phyloP scores from a whole-genome alignment of 2,797 vertebrate genomes.

The Pseudochirops cupreus region DNA sequence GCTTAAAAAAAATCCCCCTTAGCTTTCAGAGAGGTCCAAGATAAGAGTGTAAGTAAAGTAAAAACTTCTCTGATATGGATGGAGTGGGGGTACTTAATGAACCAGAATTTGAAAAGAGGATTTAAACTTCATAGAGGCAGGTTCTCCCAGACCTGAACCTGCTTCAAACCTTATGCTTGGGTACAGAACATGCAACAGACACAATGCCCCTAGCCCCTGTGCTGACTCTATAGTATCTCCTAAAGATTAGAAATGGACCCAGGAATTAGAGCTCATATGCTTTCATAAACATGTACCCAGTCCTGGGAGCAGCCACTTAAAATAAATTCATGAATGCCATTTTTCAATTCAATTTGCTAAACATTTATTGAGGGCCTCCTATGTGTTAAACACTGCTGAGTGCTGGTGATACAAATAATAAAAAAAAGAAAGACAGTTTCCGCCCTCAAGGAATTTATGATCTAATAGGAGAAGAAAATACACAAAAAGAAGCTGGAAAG shows the following conservation, averaged over 20 bases:
- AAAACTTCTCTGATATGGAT: neutral
- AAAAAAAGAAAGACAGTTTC: neutral
- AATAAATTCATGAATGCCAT: neutral
- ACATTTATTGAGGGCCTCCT: neutral
- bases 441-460: neutral
- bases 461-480: neutral
- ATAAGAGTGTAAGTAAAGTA: neutral
- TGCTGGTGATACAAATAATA: neutral
- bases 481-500: neutral
- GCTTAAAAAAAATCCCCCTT: neutral
- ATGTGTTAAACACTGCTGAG: neutral
- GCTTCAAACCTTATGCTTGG: neutral
- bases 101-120: neutral
- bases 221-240: neutral
- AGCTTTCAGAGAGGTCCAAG: neutral
- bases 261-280: neutral
- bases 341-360: neutral
- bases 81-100: neutral
- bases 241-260: neutral
- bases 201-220: neutral
- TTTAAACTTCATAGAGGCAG: neutral
- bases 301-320: neutral
- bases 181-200: neutral
- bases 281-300: neutral
- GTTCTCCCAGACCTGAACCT: neutral